These are phyloP conservation scores for Cyanoliseus patagonus DNA, from an alignment of 2,113 vertebrate species.

Conservation along the genomic window DNA sequence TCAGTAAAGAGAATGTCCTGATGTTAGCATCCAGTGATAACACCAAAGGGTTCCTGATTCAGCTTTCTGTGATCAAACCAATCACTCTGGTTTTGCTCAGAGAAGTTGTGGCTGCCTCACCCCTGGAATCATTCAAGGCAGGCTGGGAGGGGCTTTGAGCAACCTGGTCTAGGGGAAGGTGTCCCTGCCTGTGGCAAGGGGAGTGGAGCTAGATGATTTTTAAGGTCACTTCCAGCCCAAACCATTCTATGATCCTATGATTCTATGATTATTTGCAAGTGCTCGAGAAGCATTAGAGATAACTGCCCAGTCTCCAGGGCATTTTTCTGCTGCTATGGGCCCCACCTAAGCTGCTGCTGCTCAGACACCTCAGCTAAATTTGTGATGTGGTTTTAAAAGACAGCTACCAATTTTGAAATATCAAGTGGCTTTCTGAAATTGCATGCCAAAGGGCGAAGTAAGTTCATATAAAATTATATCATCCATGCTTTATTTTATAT, in stretches of 20 bases:
- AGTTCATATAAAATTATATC: background rate
- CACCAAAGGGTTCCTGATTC: background rate
- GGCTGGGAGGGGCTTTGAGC: background rate
- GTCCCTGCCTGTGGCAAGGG: background rate
- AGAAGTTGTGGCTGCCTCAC: background rate
- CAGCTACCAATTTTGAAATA: background rate
- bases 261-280: background rate
- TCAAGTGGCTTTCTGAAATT: background rate
- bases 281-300: background rate
- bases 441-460: background rate
- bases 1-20: background rate
- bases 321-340: background rate
- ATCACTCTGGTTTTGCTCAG: background rate
- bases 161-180: background rate
- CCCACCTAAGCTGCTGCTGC: background rate
- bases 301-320: fast-evolving
- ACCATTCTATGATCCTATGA: background rate
- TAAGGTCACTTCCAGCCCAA: background rate
- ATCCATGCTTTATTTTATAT: background rate
- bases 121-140: background rate
- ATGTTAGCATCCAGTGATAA: background rate
- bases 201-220: background rate
- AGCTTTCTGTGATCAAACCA: background rate
- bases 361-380: background rate
- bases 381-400: background rate